Evolutionary conservation across 1,140 invertebrate genomes (phyloP), one percentile per base, ranked within the genome.

Genomic region (Microplitis demolitor): DNA sequence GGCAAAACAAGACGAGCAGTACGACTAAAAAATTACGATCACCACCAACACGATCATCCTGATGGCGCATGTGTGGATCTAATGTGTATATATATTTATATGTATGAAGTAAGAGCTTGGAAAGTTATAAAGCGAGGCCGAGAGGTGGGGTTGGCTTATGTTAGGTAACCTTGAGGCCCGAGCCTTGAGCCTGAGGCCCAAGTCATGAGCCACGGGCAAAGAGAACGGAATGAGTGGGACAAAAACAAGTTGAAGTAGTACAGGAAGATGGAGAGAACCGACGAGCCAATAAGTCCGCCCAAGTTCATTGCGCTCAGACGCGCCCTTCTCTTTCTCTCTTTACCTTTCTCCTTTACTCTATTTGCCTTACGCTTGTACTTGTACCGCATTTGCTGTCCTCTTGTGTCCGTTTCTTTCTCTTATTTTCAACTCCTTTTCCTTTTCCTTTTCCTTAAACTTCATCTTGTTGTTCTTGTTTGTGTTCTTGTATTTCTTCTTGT

Each of bases 271-370:
- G 70, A 70, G 67, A 75, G 70, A 66, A 71, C 70, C 67, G 75
- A 73, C 70, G 76, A 74, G 78, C 77, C 77, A 76, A 79, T 79
- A 78, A 79, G 78, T 79, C 75, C 77, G 73, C 66, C 75, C 76
- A 79, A 79, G 78, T 79, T 79, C 78, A 79, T 78, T 79, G 78
- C 76, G 78, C 78, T 74, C 74, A 62, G 76, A 79, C 72, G 75
- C 71, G 72, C 72, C 72, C 74, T 63, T 69, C 74, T 72, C 66
- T 62, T 61, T 67, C 63, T 68, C 64, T 33, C 58, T 73, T 24
- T 14, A 2, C 53, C 50, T 58, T 56, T 58, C 54, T 60, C 33
- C 45, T 11, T 33, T 34, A 58, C 35, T 13, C 51, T 69, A 60
- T n/a, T 56, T 14, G 24, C 63, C 24, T 66, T 45, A 51, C 37